These are phyloP conservation scores for Tupiocoris notatus DNA, from an alignment of 2,888 invertebrate genomes.

Conservation along the genomic window DNA sequence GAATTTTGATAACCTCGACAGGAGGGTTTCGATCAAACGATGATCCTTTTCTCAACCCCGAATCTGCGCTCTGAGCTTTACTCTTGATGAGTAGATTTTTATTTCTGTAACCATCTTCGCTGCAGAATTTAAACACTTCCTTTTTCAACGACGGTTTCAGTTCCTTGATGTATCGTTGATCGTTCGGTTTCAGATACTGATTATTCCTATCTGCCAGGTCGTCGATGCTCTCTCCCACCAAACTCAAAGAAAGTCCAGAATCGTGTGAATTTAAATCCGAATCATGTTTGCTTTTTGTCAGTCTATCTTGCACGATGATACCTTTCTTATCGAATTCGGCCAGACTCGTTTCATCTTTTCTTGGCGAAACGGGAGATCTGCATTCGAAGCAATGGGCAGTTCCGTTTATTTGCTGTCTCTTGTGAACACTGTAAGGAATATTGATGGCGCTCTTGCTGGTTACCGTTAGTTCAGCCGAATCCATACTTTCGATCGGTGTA, in stretches of 20 bases:
- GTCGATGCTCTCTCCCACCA: slow-evolving; percentile 50
- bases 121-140: slow-evolving; percentile 37
- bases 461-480: slow-evolving; percentile 63
- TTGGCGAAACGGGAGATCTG: slow-evolving; percentile 48
- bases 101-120: slow-evolving; percentile 48
- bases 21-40: slow-evolving; percentile 49
- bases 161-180: slow-evolving; percentile 28
- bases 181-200: slow-evolving; percentile 47
- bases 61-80: slow-evolving; percentile 50
- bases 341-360: slow-evolving; percentile 45
- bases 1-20: slow-evolving; percentile 51
- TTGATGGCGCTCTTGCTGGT: slow-evolving; percentile 64
- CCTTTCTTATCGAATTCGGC: slow-evolving; percentile 42
- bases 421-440: slow-evolving; percentile 81
- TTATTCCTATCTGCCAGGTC: slow-evolving; percentile 47
- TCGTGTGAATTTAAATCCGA: slow-evolving; percentile 50
- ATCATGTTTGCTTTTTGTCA: slow-evolving; percentile 48
- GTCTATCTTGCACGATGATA: slow-evolving; percentile 43
- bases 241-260: slow-evolving; percentile 50
- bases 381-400: slow-evolving; percentile 60
- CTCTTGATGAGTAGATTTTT: slow-evolving; percentile 47
- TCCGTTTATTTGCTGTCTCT: slow-evolving; percentile 81
- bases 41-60: slow-evolving; percentile 47
- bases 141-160: slow-evolving; percentile 47
- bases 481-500: slow-evolving; percentile 55